Conservation (phyloP, 2,888 invertebrate genomes). For the Troides helena region DNA sequence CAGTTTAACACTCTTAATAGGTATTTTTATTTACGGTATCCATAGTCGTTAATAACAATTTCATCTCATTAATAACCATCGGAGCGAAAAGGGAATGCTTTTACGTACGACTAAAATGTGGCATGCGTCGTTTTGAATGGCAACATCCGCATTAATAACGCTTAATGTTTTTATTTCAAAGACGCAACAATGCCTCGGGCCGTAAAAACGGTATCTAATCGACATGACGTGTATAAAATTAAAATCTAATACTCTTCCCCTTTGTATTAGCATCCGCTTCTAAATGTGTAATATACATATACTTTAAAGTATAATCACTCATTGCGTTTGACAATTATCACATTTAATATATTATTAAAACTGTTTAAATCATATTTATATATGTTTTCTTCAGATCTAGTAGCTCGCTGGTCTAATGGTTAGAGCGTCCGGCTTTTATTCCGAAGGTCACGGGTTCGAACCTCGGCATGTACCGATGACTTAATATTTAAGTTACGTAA, state of each 20-base stretch:
- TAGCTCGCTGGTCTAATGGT: no score
- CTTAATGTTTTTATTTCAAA: conserved; percentile 58
- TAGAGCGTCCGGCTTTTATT: no score
- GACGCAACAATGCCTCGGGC: conserved; percentile 44
- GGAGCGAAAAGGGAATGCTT: conserved; percentile 65
- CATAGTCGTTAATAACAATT: conserved; percentile 69
- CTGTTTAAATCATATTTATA: background rate
- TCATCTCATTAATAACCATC: conserved; percentile 72
- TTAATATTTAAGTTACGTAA: no score
- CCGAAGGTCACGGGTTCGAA: no score
- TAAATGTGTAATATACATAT: conserved; percentile 11
- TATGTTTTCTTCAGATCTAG: no score
- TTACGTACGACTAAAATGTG: conserved; percentile 46
- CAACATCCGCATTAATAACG: conserved; percentile 59
- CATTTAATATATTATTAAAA: conserved; percentile 7
- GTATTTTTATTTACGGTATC: conserved; percentile 66
- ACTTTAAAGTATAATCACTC: conserved; percentile 13
- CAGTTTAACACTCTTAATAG: conserved; percentile 76
- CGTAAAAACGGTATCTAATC: conserved; percentile 41
- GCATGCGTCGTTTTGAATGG: conserved; percentile 53
- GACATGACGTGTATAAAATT: conserved; percentile 39
- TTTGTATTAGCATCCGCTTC: conserved; percentile 25
- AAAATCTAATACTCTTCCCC: conserved; percentile 29
- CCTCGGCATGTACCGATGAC: no score
- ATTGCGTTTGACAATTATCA: conserved; percentile 7